These are phyloP conservation scores for Heliconius erato DNA, from an alignment of 2,888 invertebrate species.

Conservation along the genomic window DNA sequence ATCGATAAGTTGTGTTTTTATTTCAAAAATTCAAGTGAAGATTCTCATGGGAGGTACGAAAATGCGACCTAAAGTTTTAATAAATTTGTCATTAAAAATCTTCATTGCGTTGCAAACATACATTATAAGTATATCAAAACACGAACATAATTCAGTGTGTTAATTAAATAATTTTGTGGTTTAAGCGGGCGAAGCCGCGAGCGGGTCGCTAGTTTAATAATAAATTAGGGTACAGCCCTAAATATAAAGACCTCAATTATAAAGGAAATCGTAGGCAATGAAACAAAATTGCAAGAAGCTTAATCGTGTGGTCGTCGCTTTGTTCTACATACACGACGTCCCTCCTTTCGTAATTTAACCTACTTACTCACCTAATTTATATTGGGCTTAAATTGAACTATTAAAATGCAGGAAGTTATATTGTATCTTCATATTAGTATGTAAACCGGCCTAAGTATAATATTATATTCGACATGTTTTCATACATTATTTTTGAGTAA, in stretches of 20 bases:
- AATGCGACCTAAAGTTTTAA: no score
- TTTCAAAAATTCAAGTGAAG: no score
- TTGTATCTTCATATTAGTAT: not conserved
- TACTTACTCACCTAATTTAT: conserved; percentile 30
- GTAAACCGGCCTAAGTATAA: not conserved
- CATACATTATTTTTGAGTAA: not conserved
- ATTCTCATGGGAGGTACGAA: no score
- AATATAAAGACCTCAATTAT: not conserved
- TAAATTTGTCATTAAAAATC: no score
- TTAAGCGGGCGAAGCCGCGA: no score
- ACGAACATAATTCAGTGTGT: no score
- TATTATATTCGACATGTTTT: not conserved
- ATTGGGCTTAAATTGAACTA: conserved; percentile 20
- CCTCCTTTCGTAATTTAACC: conserved; percentile 29
- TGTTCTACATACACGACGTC: conserved; percentile 25
- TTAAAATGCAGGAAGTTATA: conserved; percentile 17
- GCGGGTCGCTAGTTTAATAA: no score
- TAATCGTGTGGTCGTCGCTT: conserved; percentile 12
- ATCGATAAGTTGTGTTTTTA: no score
- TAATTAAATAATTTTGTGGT: no score
- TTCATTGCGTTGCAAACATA: no score
- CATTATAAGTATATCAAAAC: no score
- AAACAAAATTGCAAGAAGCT: conserved; percentile 26
- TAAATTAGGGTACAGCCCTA: not conserved
- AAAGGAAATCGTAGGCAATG: conserved; percentile 14